Evolutionary conservation across 2,888 invertebrate species (phyloP).

Genomic region (Diogma glabrata): DNA sequence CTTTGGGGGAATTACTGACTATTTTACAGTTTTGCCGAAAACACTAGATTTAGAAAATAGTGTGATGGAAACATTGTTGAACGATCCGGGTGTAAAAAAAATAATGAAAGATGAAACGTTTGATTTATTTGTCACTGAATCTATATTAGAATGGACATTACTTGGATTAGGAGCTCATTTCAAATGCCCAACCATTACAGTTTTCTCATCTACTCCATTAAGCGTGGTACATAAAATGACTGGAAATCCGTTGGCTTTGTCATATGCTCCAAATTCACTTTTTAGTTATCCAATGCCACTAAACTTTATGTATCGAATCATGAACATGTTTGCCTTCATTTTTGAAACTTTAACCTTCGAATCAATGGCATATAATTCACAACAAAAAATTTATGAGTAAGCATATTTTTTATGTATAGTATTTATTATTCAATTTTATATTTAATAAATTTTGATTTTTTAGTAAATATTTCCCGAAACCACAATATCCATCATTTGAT

Average conservation of each 20-base stretch:
- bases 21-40: too few relatives aligned
- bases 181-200: neutral
- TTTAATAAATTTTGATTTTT: too few relatives aligned
- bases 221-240: conserved; percentile 30
- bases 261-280: conserved; percentile 36
- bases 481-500: conserved; percentile 21
- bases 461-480: conserved; percentile 14
- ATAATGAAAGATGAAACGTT: conserved; percentile 13
- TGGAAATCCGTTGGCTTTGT: conserved; percentile 37
- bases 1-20: too few relatives aligned
- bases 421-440: too few relatives aligned
- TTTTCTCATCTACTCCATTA: neutral
- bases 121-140: conserved; percentile 11
- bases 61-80: conserved; percentile 1
- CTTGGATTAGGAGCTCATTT: neutral
- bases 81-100: conserved; percentile 9
- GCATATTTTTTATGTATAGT: too few relatives aligned
- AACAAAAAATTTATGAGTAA: too few relatives aligned
- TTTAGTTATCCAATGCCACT: too few relatives aligned
- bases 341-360: too few relatives aligned
- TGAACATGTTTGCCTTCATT: too few relatives aligned
- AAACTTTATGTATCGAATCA: conserved; percentile 8
- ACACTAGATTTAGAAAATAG: too few relatives aligned
- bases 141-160: conserved; percentile 8
- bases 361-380: too few relatives aligned